These are phyloP conservation scores for Spea multiplicata DNA, from an alignment of 2,113 vertebrate species.

Conservation along the genomic window DNA sequence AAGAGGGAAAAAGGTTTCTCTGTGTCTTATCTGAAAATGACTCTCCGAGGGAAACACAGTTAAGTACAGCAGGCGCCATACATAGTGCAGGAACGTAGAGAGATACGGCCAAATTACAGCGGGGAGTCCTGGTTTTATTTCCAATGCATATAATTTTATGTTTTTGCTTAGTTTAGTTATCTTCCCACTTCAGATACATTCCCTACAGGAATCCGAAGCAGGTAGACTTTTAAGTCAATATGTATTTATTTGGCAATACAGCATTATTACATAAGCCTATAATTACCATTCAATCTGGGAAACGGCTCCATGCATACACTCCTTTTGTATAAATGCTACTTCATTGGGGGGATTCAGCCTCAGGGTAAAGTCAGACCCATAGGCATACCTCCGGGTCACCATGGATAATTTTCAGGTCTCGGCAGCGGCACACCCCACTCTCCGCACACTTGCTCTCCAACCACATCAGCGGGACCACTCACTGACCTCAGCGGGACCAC, in stretches of 20 bases:
- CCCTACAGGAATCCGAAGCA: not conserved
- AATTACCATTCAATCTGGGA: too few species aligned
- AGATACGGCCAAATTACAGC: slow-evolving; percentile 32
- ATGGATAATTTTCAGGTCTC: too few species aligned
- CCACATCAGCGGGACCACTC: too few species aligned
- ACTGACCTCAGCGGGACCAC: too few species aligned
- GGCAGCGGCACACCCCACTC: too few species aligned
- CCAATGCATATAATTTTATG: slow-evolving; percentile 11
- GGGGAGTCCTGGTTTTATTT: slow-evolving; percentile 13
- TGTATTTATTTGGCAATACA: not conserved
- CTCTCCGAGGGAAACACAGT: slow-evolving; percentile 17
- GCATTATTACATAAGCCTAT: too few species aligned
- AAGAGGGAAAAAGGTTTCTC: slow-evolving; percentile 24
- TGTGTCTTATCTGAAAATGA: slow-evolving; percentile 34
- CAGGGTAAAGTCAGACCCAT: too few species aligned
- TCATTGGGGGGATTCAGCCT: too few species aligned
- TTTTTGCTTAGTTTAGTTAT: slow-evolving; percentile 9
- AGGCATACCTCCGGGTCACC: too few species aligned
- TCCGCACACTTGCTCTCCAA: too few species aligned
- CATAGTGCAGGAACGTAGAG: slow-evolving; percentile 21
- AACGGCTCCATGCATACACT: too few species aligned
- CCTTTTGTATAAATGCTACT: too few species aligned
- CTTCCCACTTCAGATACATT: slow-evolving; percentile 12
- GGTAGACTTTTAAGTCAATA: not conserved
- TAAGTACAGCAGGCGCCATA: slow-evolving; percentile 16